These are phyloP conservation scores for Tetranychus urticae DNA, from an alignment of 1,140 invertebrate species.

Conservation along the genomic window DNA sequence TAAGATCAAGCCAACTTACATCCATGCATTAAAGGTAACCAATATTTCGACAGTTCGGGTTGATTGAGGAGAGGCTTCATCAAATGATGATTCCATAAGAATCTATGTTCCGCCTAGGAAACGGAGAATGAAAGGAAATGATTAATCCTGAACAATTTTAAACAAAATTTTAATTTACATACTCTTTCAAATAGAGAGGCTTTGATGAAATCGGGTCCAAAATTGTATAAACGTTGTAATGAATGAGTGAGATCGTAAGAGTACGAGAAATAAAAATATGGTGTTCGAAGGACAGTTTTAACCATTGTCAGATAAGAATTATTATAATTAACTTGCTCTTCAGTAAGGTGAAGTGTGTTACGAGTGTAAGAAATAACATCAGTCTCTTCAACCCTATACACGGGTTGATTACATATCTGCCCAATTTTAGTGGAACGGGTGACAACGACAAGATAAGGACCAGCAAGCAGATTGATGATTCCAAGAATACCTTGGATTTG, in stretches of 20 bases:
- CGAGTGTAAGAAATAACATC: slow-evolving; percentile 66
- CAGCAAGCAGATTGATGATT: slow-evolving; percentile 17
- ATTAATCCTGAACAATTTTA: no score
- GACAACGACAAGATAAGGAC: slow-evolving; percentile 67
- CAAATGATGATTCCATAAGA: slow-evolving; percentile 77
- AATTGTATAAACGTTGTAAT: slow-evolving; percentile 63
- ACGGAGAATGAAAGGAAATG: no score
- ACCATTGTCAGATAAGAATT: slow-evolving; percentile 54
- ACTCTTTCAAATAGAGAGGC: slow-evolving; percentile 29
- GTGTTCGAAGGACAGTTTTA: slow-evolving; percentile 42
- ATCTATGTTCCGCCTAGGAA: slow-evolving; percentile 47
- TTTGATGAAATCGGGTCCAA: slow-evolving; percentile 55
- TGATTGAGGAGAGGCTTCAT: slow-evolving; percentile 35
- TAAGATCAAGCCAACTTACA: slow-evolving; percentile 40
- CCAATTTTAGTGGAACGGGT: slow-evolving; percentile 65
- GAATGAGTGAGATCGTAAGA: slow-evolving; percentile 80
- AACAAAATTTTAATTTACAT: neutral
- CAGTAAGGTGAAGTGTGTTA: slow-evolving; percentile 51
- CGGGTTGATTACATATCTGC: slow-evolving; percentile 51
- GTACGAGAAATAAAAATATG: slow-evolving; percentile 73
- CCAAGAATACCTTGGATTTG: slow-evolving; percentile 2
- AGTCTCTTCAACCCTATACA: slow-evolving; percentile 55
- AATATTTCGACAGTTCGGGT: slow-evolving; percentile 46
- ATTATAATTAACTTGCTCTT: slow-evolving; percentile 51
- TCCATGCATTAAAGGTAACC: slow-evolving; percentile 62